phyloP scores from a whole-genome alignment of 2,888 invertebrate genomes.

The Listrodromus nycthemerus region DNA sequence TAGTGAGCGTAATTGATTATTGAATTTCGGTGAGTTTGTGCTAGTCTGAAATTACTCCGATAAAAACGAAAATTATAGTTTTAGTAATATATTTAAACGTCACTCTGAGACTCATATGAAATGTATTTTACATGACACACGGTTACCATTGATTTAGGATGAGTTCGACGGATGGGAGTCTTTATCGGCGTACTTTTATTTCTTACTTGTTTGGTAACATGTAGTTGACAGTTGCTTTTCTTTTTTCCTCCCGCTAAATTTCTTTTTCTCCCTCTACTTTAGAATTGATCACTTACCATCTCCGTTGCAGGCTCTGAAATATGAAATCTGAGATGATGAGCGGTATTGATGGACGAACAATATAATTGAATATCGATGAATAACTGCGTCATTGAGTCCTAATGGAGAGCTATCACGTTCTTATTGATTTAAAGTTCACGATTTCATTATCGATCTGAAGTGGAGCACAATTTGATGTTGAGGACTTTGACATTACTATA shows the following conservation, averaged over 20 bases:
- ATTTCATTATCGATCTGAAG: neutral
- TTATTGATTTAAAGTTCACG: neutral
- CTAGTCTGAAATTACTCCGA: slow-evolving; percentile 51
- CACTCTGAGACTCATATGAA: slow-evolving; percentile 44
- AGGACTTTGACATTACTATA: neutral
- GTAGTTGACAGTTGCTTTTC: neutral
- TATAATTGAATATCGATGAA: neutral
- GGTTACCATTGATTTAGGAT: slow-evolving; percentile 21
- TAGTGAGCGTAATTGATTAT: slow-evolving; percentile 52
- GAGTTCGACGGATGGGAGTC: neutral
- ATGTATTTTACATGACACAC: slow-evolving; percentile 47
- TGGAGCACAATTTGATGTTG: neutral
- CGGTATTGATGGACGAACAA: neutral
- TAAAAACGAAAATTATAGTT: slow-evolving; percentile 40
- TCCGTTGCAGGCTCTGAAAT: too few species aligned
- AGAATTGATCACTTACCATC: too few species aligned
- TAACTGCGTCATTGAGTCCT: neutral
- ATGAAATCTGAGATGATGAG: neutral
- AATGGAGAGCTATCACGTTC: neutral
- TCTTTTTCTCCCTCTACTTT: too few species aligned
- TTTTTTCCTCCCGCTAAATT: too few species aligned
- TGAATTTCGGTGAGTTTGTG: slow-evolving; percentile 31
- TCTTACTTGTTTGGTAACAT: neutral
- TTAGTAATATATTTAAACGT: slow-evolving; percentile 48
- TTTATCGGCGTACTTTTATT: neutral